Evolutionary conservation across 1,140 invertebrate species (phyloP).

Genomic region (Saccostrea echinata): DNA sequence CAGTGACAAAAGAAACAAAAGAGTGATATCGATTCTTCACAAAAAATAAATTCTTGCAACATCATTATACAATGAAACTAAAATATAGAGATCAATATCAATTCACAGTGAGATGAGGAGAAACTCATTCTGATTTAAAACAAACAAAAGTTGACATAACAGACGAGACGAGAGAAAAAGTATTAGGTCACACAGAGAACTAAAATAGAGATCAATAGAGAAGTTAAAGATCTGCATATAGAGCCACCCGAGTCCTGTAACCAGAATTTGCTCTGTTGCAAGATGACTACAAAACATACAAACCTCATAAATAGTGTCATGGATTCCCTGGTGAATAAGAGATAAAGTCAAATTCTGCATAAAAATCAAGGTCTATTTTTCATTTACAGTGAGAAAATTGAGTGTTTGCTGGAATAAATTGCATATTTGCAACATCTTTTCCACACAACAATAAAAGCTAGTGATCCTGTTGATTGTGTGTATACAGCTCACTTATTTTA

Average conservation of each 20-base stretch:
- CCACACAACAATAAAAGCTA: not conserved
- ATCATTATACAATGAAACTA: too few relatives aligned
- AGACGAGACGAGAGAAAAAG: not conserved
- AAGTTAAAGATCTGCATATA: not conserved
- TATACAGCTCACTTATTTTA: too few relatives aligned
- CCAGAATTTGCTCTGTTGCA: conserved; percentile 26
- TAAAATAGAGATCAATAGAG: not conserved
- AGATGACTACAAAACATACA: conserved; percentile 39
- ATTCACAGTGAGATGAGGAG: not conserved
- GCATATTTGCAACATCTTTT: too few relatives aligned
- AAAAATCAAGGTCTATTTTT: not conserved
- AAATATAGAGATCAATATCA: too few relatives aligned
- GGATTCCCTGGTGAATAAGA: conserved; percentile 36
- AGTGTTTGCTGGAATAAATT: too few relatives aligned
- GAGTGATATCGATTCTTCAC: not conserved
- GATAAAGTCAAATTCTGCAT: not conserved
- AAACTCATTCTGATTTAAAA: not conserved
- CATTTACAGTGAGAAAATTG: too few relatives aligned
- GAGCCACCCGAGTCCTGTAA: conserved; percentile 16
- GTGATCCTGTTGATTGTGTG: not conserved
- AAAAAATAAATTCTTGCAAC: too few relatives aligned
- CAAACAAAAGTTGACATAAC: not conserved
- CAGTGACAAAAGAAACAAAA: not conserved
- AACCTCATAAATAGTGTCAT: conserved; percentile 52
- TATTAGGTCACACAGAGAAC: not conserved